These are phyloP conservation scores for Chascanopsetta lugubris DNA, from an alignment of 2,113 vertebrate genomes.

Conservation along the genomic window DNA sequence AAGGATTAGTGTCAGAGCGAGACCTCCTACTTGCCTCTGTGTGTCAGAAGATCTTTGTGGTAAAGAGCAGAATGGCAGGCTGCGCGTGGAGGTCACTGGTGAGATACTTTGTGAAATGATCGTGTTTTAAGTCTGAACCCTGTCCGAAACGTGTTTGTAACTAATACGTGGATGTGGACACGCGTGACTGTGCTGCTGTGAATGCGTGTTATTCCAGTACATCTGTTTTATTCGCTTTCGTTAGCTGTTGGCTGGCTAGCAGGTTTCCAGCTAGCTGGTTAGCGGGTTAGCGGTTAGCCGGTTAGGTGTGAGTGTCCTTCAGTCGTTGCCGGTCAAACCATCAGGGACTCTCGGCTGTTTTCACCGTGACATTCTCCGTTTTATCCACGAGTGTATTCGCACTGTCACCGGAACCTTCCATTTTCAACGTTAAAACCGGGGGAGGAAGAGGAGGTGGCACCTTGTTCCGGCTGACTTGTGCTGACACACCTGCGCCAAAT, in stretches of 20 bases:
- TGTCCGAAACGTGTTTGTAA: neutral
- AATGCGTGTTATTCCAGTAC: neutral
- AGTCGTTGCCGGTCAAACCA: neutral
- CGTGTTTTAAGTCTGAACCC: neutral
- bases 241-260: constrained; percentile 11
- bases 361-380: neutral
- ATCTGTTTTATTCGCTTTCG: neutral
- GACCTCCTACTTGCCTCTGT: fast-evolving
- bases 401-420: neutral
- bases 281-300: constrained; percentile 43
- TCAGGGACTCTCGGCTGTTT: constrained; percentile 27
- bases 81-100: constrained; percentile 84
- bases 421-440: too few relatives aligned
- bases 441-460: too few relatives aligned
- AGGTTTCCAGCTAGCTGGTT: constrained; percentile 35
- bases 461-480: too few relatives aligned
- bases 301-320: constrained; percentile 54
- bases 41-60: neutral
- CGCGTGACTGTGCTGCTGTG: neutral
- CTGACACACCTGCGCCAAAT: neutral
- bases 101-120: constrained; percentile 30
- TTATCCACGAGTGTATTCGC: neutral
- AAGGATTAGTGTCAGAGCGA: neutral
- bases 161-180: neutral
- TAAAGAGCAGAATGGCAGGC: constrained; percentile 73